Evolutionary conservation across 1,140 invertebrate genomes (phyloP), one percentile per base, ranked within the genome.

Genomic region (Bombus waltoni): DNA sequence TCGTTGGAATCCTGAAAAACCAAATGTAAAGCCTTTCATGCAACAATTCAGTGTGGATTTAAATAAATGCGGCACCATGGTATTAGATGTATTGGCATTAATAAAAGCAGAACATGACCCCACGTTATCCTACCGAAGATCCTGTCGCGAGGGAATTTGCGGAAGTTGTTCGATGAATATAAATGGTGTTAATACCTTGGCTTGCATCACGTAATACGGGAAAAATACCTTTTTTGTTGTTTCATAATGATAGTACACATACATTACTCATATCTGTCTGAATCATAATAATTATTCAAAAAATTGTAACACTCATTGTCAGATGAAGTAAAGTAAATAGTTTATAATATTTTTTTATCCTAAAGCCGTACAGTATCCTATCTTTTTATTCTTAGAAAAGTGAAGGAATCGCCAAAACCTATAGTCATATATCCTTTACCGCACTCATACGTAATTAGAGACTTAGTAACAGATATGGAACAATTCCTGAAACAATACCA

Each of bases 141-240:
- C 98, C 1, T 98, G 98, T 90, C 96, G 98, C 35, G 98, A 98
- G 95, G 97, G 98, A 66, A 98, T 99, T 92, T 99, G 98, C 93
- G 98, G 98, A 6, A 98, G 98, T 28, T 99, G 98, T 94, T 96
- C 97, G 1, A 98, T 99, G 97, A 99, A 98, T 93, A 97, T 99
- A 91, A 97, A 97, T 92, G 98, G 98, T 38, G 94, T 96, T 0
- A 99, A 99, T 93, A 98, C 97, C 59, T 95, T 99, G 65, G 98
- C 98, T 75, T 99, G 98, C 93, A 97, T 98, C 90, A 97, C 96
- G 96, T 97, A 94, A 89, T 81, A 40, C 44, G 68, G 44, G 66
- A 68, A 73, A 80, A 85, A 81, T 57, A 79, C 28, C 5, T 59
- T 44, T 65, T 71, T 72, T 74, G 47, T 53, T 72, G 28, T 65